These are phyloP conservation scores for Corynorhinus townsendii DNA, from an alignment of 2,113 vertebrate species.

Conservation along the genomic window DNA sequence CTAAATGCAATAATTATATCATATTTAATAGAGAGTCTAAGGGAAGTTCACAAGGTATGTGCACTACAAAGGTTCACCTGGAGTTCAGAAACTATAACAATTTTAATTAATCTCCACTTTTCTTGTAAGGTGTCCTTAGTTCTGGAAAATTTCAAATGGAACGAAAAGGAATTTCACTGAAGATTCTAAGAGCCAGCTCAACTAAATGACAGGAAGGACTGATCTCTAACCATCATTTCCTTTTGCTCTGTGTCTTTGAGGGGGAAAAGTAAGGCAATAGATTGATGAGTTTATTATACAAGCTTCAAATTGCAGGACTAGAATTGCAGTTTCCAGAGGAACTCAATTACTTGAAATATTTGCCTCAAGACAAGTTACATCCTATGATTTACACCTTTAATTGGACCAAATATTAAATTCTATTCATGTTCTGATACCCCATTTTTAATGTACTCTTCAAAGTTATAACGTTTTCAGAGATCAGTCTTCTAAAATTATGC, in stretches of 20 bases:
- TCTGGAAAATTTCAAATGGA: slow-evolving; percentile 37
- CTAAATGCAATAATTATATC: slow-evolving; percentile 25
- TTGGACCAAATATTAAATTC: slow-evolving; percentile 26
- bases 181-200: not conserved
- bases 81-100: slow-evolving; percentile 52
- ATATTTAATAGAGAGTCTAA: not conserved
- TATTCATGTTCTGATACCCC: not conserved
- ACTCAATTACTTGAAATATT: not conserved
- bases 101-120: slow-evolving; percentile 50
- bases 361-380: not conserved
- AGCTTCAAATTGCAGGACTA: not conserved
- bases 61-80: slow-evolving; percentile 15
- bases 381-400: slow-evolving; percentile 46
- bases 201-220: slow-evolving; percentile 5
- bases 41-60: slow-evolving; percentile 38
- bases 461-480: slow-evolving; percentile 17
- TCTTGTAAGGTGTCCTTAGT: slow-evolving; percentile 45
- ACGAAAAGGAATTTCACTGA: slow-evolving; percentile 13
- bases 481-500: not conserved
- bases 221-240: not conserved
- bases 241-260: not conserved
- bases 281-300: not conserved
- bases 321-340: not conserved
- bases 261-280: not conserved
- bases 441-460: not conserved